Conservation (phyloP, 2,888 invertebrate species). For the Miltochrista miniata region DNA sequence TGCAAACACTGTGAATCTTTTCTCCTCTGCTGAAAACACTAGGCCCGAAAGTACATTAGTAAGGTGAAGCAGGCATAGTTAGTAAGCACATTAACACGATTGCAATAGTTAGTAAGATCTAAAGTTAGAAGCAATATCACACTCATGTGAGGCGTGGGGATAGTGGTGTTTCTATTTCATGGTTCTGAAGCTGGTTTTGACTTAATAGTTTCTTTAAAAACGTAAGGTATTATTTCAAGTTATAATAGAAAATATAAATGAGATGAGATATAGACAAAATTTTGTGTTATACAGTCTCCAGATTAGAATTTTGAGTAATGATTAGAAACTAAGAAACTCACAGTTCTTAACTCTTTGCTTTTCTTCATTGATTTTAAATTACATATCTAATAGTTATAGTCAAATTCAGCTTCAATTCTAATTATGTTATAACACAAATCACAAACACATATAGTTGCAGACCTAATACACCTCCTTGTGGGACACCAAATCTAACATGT, state of each 20-base stretch:
- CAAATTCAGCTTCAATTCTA: slow-evolving; percentile 41
- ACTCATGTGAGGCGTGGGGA: slow-evolving; percentile 54
- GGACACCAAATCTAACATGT: slow-evolving; percentile 54
- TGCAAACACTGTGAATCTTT: neutral
- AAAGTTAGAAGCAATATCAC: slow-evolving; percentile 52
- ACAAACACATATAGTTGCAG: slow-evolving; percentile 46
- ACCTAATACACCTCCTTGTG: slow-evolving; percentile 46
- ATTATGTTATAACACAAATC: slow-evolving; percentile 28
- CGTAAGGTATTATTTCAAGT: neutral
- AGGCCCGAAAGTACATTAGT: slow-evolving; percentile 66
- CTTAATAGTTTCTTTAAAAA: neutral
- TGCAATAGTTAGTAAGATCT: slow-evolving; percentile 44
- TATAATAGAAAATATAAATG: neutral
- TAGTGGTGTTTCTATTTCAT: slow-evolving; percentile 38
- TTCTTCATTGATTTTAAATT: no score
- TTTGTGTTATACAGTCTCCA: no score
- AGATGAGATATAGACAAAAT: neutral
- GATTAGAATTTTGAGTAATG: no score
- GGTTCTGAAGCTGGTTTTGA: slow-evolving; percentile 48
- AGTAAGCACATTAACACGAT: slow-evolving; percentile 44
- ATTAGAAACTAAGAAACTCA: no score
- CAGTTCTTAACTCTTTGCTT: no score
- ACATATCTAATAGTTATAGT: neutral
- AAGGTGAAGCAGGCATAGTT: slow-evolving; percentile 61
- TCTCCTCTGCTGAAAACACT: slow-evolving; percentile 57